Base-by-base conservation (phyloP, 2,888 invertebrate genomes). In the Platycnemis pennipes region DNA sequence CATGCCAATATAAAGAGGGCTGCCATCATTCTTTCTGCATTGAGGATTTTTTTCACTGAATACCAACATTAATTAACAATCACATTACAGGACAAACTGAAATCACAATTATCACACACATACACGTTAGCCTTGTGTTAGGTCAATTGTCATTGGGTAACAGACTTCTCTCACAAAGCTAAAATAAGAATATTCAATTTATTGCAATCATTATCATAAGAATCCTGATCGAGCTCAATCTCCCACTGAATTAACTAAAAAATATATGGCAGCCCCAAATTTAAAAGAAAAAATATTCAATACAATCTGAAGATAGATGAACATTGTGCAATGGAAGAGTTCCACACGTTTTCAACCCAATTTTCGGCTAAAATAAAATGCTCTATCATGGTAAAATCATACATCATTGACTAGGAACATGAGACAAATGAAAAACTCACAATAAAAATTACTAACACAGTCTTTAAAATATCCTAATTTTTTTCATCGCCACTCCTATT, bases 331-430 rank as follows among this genome's bases (percentile, higher is more conserved):
- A 13, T 37, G 37, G 77, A 77, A 77, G 13, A 37, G 16, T 77
- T 77, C 8, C 31, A 37, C 31, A 77, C 37, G 13, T 77, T 49
- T n/a, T 31, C 37, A 77, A 13, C 37, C 37, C 77, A 31, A 37
- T 77, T 37, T 63, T 5, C 77, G 37, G 37, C 31, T 37, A 77
- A 31, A 77, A 87, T 45, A 46, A 3, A 87, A n/a, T 46, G 26
- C 46, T 46, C 45, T 87, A 45, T 87, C 26, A 45, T 45, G 87
- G 45, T 46, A 87, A 46, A 31, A 77, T 37, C 77, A 87, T 87
- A n/a, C 87, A 87, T 87, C 87, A 87, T 13, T 45, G 87, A 87
- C 87, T 87, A 87, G 87, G 87, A 87, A 87, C 44, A 46, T n/a
- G n/a, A 45, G 46, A 87, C 22, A 45, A 87, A 44, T 19, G 87